phyloP scores from a whole-genome alignment of 2,888 invertebrate genomes.

The Lysandra coridon region DNA sequence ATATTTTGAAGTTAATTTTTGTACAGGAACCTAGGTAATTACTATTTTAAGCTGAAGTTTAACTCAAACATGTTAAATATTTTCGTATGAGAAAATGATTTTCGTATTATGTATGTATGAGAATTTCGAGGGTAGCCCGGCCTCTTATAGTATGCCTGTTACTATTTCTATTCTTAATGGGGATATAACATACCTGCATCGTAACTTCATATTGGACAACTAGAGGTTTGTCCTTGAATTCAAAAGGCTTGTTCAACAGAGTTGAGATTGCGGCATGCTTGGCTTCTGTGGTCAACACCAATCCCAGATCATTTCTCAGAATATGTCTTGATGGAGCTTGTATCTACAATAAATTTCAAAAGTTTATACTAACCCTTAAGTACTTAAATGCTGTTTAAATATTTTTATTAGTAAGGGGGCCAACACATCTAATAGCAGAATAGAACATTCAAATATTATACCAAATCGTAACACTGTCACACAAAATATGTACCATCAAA shows the following conservation, averaged over 20 bases:
- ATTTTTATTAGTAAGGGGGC: no score
- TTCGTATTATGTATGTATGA: no score
- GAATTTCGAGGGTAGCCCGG: no score
- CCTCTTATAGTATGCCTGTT: neutral
- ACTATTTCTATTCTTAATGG: neutral
- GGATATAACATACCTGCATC: constrained; percentile 80
- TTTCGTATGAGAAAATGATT: no score
- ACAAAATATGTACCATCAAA: no score
- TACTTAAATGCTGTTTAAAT: neutral
- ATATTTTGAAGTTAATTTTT: no score
- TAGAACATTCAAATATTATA: neutral
- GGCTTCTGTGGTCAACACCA: constrained; percentile 96
- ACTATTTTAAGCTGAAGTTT: no score
- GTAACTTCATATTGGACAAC: constrained; percentile 97
- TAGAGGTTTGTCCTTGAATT: constrained; percentile 89
- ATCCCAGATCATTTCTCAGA: constrained; percentile 90
- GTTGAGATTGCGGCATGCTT: constrained; percentile 97
- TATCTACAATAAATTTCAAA: constrained; percentile 73
- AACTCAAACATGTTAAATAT: no score
- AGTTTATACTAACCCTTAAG: neutral
- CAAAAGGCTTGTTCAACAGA: constrained; percentile 87
- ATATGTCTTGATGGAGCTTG: constrained; percentile 89
- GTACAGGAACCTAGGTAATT: no score
- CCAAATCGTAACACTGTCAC: neutral
- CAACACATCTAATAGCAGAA: neutral